Evolutionary conservation across 1,140 invertebrate species (phyloP), one percentile per base, ranked within the genome.

Genomic region (Atta colombica): DNA sequence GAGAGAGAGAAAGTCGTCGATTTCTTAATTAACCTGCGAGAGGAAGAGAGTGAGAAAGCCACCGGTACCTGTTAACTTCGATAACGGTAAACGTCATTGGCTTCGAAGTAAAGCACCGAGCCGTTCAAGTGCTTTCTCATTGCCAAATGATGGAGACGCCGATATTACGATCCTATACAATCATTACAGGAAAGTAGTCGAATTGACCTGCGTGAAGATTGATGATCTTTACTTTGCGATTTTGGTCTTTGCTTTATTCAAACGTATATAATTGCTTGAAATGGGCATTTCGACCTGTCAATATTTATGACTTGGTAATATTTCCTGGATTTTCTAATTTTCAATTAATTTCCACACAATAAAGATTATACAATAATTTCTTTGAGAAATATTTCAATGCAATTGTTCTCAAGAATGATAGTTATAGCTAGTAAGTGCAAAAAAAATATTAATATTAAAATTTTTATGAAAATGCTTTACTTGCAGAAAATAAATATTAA

Each of bases 31-130:
- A 87, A 84, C 49, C 31, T 49, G 71, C 60, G 63, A 71, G 78
- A 71, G 77, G 77, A 69, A 85, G 77, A 90, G 77, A 80, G 80
- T 45, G 63, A 77, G 63, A 86, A 45, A 77, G 89, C 74, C 58
- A 87, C 87, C 86, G 74, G 90, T 91, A 91, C 74, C 74, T 88
- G 87, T 91, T 91, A 88, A 72, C 82, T 86, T 85, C 87, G 84
- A 85, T 91, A 91, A 91, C 90, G 90, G 90, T 91, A 91, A 90
- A 91, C 71, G 80, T 86, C 68, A 91, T 91, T 87, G 85, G 63
- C 87, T 75, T 84, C 66, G 72, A 86, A 80, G 89, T 87, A 89
- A 89, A 84, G 81, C 77, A 91, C 87, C 89, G 84, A 84, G 39
- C 16, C 28, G 45, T 55, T 60, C 49, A 58, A 85, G 77, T 89